A percentile compares a stretch with the other conserved stretches of the same genome.
Evolutionary conservation across 1,140 invertebrate genomes (phyloP).

Genomic region (Battus philenor): DNA sequence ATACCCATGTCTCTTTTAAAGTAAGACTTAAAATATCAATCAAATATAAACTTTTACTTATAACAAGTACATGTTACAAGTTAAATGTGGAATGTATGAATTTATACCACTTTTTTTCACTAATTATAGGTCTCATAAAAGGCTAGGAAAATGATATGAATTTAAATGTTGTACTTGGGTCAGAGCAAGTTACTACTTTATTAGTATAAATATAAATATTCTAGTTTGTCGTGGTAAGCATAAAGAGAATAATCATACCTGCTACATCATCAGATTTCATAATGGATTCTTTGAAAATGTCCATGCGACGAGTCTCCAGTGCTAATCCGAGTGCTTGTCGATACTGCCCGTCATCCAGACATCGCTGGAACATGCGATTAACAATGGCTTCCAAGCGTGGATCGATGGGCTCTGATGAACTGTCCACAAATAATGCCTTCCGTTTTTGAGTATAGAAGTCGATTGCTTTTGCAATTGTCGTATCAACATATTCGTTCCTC

Average conservation of each 20-base stretch:
- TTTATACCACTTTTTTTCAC: no score
- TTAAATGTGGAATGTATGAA: no score
- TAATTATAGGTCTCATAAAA: no score
- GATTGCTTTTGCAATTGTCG: conserved; percentile 96
- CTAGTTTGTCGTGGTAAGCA: no score
- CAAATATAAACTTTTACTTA: no score
- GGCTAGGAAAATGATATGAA: no score
- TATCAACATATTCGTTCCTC: conserved; percentile 96
- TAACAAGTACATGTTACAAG: no score
- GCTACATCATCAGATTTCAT: conserved; percentile 93
- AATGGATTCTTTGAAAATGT: conserved; percentile 94
- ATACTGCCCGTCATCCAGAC: conserved; percentile 95
- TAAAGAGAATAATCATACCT: conserved; percentile 46
- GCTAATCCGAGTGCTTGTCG: conserved; percentile 96
- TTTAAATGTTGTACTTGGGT: no score
- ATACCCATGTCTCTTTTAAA: no score
- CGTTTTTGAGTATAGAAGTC: conserved; percentile 95
- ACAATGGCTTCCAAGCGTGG: conserved; percentile 94
- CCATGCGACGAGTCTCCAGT: conserved; percentile 96
- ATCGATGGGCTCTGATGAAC: conserved; percentile 86
- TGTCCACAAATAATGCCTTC: conserved; percentile 77
- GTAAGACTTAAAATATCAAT: no score
- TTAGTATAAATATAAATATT: no score
- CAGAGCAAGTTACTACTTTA: no score
- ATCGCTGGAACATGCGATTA: conserved; percentile 97